Percentiles rank a stretch among this genome's conserved stretches.
Conservation (phyloP, 2,797 vertebrate genomes). For the Enteromius viviparus region DNA sequence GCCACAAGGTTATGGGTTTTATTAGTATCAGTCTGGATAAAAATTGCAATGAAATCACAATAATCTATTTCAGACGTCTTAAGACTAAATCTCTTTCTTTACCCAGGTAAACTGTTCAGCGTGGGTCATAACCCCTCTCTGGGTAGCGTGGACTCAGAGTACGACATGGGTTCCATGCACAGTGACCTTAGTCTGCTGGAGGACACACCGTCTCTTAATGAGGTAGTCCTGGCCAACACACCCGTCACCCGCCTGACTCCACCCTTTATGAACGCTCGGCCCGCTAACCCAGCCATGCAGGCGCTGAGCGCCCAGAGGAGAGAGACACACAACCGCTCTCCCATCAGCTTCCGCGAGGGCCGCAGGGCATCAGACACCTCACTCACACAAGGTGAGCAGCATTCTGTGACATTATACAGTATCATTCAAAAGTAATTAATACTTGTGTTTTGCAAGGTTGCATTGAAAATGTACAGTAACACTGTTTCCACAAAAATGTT, state of each 20-base stretch:
- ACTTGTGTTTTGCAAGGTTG: background rate
- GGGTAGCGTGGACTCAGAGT: constrained; percentile 91
- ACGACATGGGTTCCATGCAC: constrained; percentile 90
- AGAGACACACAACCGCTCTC: constrained; percentile 93
- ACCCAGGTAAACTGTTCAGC: constrained; percentile 86
- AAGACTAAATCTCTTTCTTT: constrained; percentile 3
- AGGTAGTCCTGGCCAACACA: constrained; percentile 80
- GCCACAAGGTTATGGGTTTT: background rate
- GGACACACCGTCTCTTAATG: constrained; percentile 83
- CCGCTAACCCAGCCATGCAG: constrained; percentile 91
- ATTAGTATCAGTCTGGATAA: too few species aligned
- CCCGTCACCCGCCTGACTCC: constrained; percentile 74
- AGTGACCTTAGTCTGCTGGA: constrained; percentile 88
- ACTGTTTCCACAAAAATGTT: background rate
- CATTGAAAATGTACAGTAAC: background rate
- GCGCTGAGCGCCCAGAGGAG: constrained; percentile 86
- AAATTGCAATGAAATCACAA: background rate
- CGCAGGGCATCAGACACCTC: constrained; percentile 96
- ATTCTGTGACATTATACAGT: background rate
- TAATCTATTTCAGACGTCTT: background rate
- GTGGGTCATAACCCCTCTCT: constrained; percentile 88
- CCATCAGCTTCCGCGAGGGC: constrained; percentile 96
- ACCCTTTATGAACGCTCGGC: constrained; percentile 84
- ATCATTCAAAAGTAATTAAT: background rate
- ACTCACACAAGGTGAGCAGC: constrained; percentile 90